A percentile compares a stretch with the other conserved stretches of the same genome.
Evolutionary conservation across 2,888 invertebrate species (phyloP).

Genomic region (Cloeon dipterum): DNA sequence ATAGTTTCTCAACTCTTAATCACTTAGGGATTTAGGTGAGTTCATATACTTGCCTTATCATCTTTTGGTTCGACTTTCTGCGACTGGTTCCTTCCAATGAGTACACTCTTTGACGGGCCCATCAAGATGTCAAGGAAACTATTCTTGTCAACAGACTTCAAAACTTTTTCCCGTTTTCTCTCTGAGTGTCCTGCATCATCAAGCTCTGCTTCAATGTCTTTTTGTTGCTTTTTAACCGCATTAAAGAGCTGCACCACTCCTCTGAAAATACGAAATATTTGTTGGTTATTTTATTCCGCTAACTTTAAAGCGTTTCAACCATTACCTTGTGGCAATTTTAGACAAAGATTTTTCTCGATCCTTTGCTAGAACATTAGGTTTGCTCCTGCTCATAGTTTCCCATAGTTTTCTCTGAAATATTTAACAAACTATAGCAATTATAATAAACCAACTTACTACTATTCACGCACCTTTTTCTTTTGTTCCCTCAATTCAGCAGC

Average conservation of each 20-base stretch:
- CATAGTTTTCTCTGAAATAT: conserved; percentile 32
- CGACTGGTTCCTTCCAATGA: conserved; percentile 14
- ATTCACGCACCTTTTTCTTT: conserved; percentile 13
- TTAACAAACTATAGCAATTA: conserved; percentile 6
- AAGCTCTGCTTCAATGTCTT: conserved; percentile 43
- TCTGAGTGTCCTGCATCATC: conserved; percentile 49
- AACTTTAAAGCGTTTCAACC: conserved; percentile 3
- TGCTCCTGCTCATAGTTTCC: conserved; percentile 37
- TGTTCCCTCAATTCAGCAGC: neutral
- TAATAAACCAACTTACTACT: conserved; percentile 1
- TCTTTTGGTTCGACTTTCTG: conserved; percentile 9
- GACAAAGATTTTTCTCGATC: conserved; percentile 51
- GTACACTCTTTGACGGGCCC: conserved; percentile 25
- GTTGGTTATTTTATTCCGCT: neutral
- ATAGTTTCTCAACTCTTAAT: too few relatives aligned
- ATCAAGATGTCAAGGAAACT: conserved; percentile 57
- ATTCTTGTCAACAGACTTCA: conserved; percentile 52
- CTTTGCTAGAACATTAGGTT: conserved; percentile 51
- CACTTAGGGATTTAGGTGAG: too few relatives aligned
- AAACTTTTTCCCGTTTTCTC: conserved; percentile 46
- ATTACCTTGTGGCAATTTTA: conserved; percentile 57
- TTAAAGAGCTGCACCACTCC: conserved; percentile 87
- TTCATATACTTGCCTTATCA: too few relatives aligned
- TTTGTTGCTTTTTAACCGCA: conserved; percentile 70
- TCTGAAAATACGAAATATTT: conserved; percentile 19